Evolutionary conservation across 2,113 vertebrate genomes (phyloP), one percentile per base, ranked within the genome.

Genomic region (Suricata suricatta): DNA sequence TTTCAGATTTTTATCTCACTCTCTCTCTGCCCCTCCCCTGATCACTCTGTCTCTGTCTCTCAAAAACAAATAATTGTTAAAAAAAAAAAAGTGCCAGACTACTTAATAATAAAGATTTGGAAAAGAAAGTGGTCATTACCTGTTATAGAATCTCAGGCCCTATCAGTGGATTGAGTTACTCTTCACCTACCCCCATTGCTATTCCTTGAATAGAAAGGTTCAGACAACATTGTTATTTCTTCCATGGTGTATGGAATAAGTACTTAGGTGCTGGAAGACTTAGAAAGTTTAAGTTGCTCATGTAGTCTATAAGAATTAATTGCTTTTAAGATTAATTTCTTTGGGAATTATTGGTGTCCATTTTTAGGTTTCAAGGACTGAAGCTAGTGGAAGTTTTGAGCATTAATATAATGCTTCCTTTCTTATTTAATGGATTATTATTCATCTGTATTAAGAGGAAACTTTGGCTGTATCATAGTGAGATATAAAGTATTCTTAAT

Each of bases 311-410:
- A n/a, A 68, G 47, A 52, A 1, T 52, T 52, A 66, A 44, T 96
- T 94, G 33, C n/a, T 71, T 92, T 94, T 15, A 90, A 38, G 14
- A 35, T n/a, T 41, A 90, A 90, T 38, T 54, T 80, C 17, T 84
- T 89, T 91, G 54, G 44, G 19, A 29, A 57, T 82, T 88, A 68
- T 74, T 68, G 4, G 10, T 84, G 9, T 44, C 13, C 52, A 72
- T 44, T 72, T 94, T 96, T 63, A 33, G 35, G 11, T 47, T 88
- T 74, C 33, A 71, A 47, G 1, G 84, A 66, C 31, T 64, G 60
- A 66, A 77, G 41, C 13, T 80, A 35, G 15, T 80, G 3, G 29
- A 31, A 47, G 25, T 7, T 63, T 47, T 89, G 14, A 82, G 13
- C 44, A 33, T 23, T 90, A 64, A 93, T 60, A 52, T 3, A 81